Conservation (phyloP, 2,113 vertebrate genomes). For the Riparia riparia region DNA sequence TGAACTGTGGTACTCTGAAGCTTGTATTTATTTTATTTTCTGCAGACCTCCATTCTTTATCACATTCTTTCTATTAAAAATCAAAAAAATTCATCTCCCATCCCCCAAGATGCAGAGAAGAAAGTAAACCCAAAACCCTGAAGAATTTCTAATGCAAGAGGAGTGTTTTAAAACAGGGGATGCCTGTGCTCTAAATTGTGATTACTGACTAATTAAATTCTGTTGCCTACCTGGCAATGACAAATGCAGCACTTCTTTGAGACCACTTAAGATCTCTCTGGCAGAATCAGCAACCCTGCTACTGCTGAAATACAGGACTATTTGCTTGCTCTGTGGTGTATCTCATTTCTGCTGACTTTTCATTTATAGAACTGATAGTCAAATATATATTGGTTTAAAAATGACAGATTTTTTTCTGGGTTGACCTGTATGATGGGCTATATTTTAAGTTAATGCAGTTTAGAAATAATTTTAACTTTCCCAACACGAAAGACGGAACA, state of each 20-base stretch:
- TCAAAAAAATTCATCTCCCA: fast-evolving
- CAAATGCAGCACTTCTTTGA: background rate
- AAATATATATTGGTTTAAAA: conserved; percentile 45
- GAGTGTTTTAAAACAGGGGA: background rate
- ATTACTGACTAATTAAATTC: background rate
- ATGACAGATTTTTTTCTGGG: conserved; percentile 49
- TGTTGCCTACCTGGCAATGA: background rate
- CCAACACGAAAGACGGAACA: conserved; percentile 59
- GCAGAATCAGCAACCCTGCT: background rate
- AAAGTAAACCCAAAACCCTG: background rate
- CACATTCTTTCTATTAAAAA: background rate
- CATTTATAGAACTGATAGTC: conserved; percentile 17
- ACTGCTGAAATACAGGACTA: background rate
- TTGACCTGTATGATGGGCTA: conserved; percentile 58
- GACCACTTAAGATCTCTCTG: background rate
- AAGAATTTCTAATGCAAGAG: background rate
- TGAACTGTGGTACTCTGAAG: background rate
- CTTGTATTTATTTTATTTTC: background rate
- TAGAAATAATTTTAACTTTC: conserved; percentile 77
- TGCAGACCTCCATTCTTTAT: background rate
- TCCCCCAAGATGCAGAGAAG: background rate
- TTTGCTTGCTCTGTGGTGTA: background rate
- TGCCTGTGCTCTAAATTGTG: background rate
- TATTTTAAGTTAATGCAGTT: conserved; percentile 67
- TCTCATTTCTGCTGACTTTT: background rate